Percentiles rank a stretch among this genome's conserved stretches.
phyloP scores from a whole-genome alignment of 1,140 invertebrate species.

The Rhagoletis pomonella region DNA sequence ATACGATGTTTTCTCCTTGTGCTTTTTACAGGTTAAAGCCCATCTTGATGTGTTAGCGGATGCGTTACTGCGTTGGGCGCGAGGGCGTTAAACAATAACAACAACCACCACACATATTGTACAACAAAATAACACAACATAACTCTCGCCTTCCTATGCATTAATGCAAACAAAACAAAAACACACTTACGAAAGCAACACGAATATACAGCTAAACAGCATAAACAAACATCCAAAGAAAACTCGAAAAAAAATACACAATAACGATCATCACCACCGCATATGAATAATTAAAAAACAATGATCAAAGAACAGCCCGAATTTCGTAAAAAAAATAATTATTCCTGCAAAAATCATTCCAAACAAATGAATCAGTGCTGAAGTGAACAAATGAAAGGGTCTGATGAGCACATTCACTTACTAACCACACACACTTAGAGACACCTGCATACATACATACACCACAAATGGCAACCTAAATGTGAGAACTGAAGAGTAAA shows the following conservation, averaged over 20 bases:
- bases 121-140: not conserved
- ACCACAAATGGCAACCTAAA: not conserved
- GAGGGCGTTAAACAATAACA: slow-evolving; percentile 83
- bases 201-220: slow-evolving; percentile 3
- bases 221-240: not conserved
- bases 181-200: slow-evolving; percentile 22
- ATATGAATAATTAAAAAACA: slow-evolving; percentile 3
- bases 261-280: slow-evolving; percentile 39
- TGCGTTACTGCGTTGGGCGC: slow-evolving; percentile 92
- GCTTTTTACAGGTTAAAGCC: slow-evolving; percentile 90
- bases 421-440: not conserved
- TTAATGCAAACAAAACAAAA: slow-evolving; percentile 28
- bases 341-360: not conserved
- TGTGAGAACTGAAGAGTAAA: not conserved
- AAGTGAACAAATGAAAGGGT: not conserved
- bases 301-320: not conserved
- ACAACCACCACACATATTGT: not conserved
- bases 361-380: not conserved
- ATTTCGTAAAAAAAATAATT: not conserved
- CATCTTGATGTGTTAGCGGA: slow-evolving; percentile 95
- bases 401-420: not conserved
- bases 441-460: not conserved
- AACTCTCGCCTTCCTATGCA: slow-evolving; percentile 41
- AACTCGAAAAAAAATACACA: not conserved
- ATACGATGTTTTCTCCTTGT: not conserved